Conservation (phyloP, 2,888 invertebrate species). For the Agriopis aurantiaria region DNA sequence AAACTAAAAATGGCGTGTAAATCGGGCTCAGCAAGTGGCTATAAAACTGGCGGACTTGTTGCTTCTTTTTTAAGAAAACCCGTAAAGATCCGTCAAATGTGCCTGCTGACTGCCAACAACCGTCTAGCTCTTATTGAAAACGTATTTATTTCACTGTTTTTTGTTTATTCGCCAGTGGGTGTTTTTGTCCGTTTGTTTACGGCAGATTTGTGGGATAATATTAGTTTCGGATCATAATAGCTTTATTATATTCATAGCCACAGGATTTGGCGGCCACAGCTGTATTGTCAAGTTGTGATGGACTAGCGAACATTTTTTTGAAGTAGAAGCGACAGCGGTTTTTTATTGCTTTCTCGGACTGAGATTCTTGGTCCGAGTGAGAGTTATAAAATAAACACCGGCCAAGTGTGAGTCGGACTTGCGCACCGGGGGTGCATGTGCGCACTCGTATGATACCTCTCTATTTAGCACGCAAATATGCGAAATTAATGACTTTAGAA, state of each 20-base stretch:
- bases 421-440: too few species aligned
- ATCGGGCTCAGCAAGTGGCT: too few species aligned
- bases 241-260: slow-evolving; percentile 35
- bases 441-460: too few species aligned
- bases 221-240: slow-evolving; percentile 34
- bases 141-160: slow-evolving; percentile 14
- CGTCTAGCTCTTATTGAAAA: slow-evolving; percentile 8
- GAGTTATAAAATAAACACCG: too few species aligned
- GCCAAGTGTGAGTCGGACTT: too few species aligned
- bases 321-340: slow-evolving; percentile 23
- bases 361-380: too few species aligned
- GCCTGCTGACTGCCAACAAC: neutral
- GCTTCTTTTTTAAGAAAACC: neutral
- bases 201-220: slow-evolving; percentile 30
- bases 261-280: slow-evolving; percentile 19
- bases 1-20: too few species aligned
- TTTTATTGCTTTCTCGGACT: neutral
- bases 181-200: slow-evolving; percentile 26
- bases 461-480: too few species aligned
- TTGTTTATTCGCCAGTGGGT: slow-evolving; percentile 15
- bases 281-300: slow-evolving; percentile 23
- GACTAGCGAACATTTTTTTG: neutral
- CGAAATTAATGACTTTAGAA: too few species aligned
- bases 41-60: neutral
- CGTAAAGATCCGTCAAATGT: neutral